Evolutionary conservation across 2,888 invertebrate species (phyloP).

Genomic region (Protophormia terraenovae): DNA sequence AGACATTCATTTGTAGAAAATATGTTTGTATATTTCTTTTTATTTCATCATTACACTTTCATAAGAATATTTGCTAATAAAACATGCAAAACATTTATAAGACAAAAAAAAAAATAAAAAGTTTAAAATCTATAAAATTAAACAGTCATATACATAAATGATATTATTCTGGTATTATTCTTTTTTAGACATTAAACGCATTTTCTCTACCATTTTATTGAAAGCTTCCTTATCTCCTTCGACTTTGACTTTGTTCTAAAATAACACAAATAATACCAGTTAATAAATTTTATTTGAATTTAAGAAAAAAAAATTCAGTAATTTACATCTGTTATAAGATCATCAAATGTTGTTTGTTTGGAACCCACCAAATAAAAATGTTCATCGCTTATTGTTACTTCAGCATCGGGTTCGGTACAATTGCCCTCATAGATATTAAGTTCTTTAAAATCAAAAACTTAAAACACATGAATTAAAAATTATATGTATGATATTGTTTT

Average conservation of each 20-base stretch:
- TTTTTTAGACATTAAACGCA: conserved; percentile 74
- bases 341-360: conserved; percentile 76
- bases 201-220: conserved; percentile 78
- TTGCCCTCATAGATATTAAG: conserved; percentile 79
- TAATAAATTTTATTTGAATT: not conserved
- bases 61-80: not conserved
- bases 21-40: no score
- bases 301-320: not conserved
- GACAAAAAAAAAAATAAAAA: no score
- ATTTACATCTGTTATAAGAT: conserved; percentile 73
- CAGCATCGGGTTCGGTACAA: conserved; percentile 73
- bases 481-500: not conserved
- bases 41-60: not conserved
- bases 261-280: conserved; percentile 12
- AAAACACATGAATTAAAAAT: conserved; percentile 70
- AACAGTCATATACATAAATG: not conserved
- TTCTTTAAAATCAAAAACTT: conserved; percentile 80
- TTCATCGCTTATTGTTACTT: conserved; percentile 77
- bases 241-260: conserved; percentile 76
- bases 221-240: conserved; percentile 77
- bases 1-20: no score
- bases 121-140: not conserved
- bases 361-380: conserved; percentile 79
- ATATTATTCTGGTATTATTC: conserved; percentile 9
- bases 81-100: not conserved